phyloP scores from a whole-genome alignment of 2,888 invertebrate species.

The Caprella mutica region DNA sequence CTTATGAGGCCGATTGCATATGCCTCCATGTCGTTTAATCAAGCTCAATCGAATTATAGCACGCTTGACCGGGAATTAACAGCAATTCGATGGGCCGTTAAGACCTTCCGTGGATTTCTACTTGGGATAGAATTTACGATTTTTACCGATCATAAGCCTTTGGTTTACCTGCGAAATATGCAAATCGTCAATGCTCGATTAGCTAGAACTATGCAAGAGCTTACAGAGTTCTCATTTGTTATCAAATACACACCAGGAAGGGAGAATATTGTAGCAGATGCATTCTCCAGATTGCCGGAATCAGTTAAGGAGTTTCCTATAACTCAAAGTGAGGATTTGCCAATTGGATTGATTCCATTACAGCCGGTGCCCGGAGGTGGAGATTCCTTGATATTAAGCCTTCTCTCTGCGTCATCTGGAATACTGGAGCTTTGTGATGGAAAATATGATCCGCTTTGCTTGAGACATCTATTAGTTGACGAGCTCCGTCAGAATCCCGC shows the following conservation, averaged over 20 bases:
- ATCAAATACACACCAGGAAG: not conserved
- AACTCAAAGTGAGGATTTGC: no score
- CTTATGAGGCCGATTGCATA: not conserved
- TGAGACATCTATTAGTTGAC: no score
- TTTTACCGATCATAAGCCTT: not conserved
- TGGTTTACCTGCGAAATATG: not conserved
- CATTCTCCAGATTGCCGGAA: not conserved
- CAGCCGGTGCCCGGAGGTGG: no score
- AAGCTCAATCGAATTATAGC: not conserved
- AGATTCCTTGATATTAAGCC: no score
- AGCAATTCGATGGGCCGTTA: not conserved
- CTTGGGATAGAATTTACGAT: not conserved
- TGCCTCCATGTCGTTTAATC: not conserved
- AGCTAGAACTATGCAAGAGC: not conserved
- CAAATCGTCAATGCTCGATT: not conserved
- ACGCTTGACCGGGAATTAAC: not conserved
- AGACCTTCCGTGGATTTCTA: not conserved
- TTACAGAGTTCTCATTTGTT: not conserved
- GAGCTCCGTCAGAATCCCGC: no score
- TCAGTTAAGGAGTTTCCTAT: no score
- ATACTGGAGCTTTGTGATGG: no score
- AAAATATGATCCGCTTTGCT: no score
- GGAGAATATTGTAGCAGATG: not conserved
- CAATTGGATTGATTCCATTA: no score
- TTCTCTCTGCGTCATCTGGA: no score